Base-by-base conservation (phyloP, 2,888 invertebrate species). In the Drosophila vallismaia region DNA sequence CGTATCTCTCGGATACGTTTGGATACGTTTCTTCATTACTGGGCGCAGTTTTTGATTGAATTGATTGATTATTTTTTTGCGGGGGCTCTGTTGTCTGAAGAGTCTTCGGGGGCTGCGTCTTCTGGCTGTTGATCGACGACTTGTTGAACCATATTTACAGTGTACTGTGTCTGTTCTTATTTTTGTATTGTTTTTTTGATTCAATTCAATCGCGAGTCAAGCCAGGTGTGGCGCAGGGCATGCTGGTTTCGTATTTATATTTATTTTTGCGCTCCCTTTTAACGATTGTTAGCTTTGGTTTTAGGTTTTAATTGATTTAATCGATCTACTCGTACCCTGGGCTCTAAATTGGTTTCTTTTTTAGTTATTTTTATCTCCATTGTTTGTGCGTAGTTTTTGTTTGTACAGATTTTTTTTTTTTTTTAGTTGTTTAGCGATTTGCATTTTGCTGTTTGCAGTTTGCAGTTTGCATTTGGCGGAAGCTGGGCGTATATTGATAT, bases 401-500 rank as follows among this genome's bases (percentile, higher is more conserved):
- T 79, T 62, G 45, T 63, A 52, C 55, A 58, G 33, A 36, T 53
- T 60, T 56, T 56, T 51, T 52, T 70, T 74, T 67, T 57, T 79
- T 63, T 62, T 54, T 52, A 36, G 12, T 77, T 58, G 26, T 9
- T 40, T 69, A 54, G 57, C 42, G 46, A 48, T 52, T 40, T 36
- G 53, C 42, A 53, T 44, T 57, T 58, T 64, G 38, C 49, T 33
- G 28, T 26, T 69, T 57, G 59, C 59, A 46, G 60, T 46, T 55
- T 68, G 40, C 42, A 62, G 63, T 76, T 74, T 77, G 67, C 67
- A 63, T 54, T 55, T 66, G 81, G 70, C 84, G 90, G 89, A 90
- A 88, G 89, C 89, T 90, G 89, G 90, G 89, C 89, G 89, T 90
- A 89, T 90, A 90, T 90, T 89, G 85, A 90, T 90, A 90, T 90